These are phyloP conservation scores for Gymnoscopelus braueri DNA, from an alignment of 2,797 vertebrate species.

Conservation along the genomic window DNA sequence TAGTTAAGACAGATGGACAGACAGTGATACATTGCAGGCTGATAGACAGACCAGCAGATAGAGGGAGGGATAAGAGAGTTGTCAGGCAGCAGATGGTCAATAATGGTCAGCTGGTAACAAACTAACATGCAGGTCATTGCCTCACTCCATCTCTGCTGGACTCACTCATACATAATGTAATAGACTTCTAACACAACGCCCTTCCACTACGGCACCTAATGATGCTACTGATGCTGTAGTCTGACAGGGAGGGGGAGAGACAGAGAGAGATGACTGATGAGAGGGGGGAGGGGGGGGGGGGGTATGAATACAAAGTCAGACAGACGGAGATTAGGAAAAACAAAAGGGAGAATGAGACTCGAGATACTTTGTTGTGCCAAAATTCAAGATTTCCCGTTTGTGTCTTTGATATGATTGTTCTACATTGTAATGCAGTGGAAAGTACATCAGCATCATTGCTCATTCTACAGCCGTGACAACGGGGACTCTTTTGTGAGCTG, in stretches of 20 bases:
- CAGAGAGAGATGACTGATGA: slow-evolving; percentile 9
- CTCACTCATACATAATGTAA: slow-evolving; percentile 70
- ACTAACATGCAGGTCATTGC: slow-evolving; percentile 68
- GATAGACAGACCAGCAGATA: slow-evolving; percentile 1
- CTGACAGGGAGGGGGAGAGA: slow-evolving; percentile 21
- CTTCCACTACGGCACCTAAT: too few species aligned
- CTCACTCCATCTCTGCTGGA: slow-evolving; percentile 57
- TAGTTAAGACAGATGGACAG: not conserved
- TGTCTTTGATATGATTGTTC: too few species aligned
- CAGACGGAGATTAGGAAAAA: slow-evolving; percentile 1
- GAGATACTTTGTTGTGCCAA: slow-evolving; percentile 1
- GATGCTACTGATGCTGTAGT: slow-evolving; percentile 21
- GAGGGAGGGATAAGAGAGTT: slow-evolving; percentile 1
- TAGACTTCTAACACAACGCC: slow-evolving; percentile 42
- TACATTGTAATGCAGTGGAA: too few species aligned
- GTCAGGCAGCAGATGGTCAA: slow-evolving; percentile 78
- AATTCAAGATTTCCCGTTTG: too few species aligned
- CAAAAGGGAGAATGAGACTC: slow-evolving; percentile 9
- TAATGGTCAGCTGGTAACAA: slow-evolving; percentile 74
- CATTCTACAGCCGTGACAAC: too few species aligned
- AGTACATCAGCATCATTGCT: too few species aligned
- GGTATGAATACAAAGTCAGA: slow-evolving; percentile 28
- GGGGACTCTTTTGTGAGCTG: too few species aligned
- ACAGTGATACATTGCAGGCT: slow-evolving; percentile 11
- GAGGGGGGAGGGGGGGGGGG: slow-evolving; percentile 37